Evolutionary conservation across 2,797 vertebrate species (phyloP).

Genomic region (Sebastolobus altivelis): DNA sequence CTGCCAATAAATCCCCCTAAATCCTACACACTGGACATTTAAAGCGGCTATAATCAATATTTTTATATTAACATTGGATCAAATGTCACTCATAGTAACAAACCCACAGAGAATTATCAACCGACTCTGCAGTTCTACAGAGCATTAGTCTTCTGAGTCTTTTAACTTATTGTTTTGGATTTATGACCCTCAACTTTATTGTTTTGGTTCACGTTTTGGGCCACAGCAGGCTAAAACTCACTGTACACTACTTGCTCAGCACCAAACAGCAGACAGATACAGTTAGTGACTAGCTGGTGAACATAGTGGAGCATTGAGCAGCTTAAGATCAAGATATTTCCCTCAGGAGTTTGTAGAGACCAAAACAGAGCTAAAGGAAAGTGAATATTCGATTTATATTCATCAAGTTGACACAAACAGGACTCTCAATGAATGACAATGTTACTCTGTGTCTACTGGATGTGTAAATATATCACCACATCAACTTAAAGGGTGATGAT

Average conservation of each 20-base stretch:
- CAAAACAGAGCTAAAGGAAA: not conserved
- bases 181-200: not conserved
- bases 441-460: not conserved
- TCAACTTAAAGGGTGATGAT: too few species aligned
- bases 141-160: not conserved
- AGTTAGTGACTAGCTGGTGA: not conserved
- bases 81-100: not conserved
- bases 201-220: not conserved
- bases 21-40: not conserved
- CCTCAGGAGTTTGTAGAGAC: not conserved
- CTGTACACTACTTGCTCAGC: not conserved
- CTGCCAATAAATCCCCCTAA: not conserved
- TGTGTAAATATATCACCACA: not conserved
- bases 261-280: not conserved
- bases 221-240: not conserved
- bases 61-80: not conserved
- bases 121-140: not conserved
- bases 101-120: not conserved
- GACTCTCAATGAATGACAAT: not conserved
- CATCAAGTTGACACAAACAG: not conserved
- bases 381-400: not conserved
- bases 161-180: slow-evolving; percentile 4
- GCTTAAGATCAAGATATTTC: not conserved
- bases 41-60: slow-evolving; percentile 4
- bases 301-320: not conserved